Evolutionary conservation across 2,797 vertebrate species (phyloP).

Genomic region (Muscicapa comitata): DNA sequence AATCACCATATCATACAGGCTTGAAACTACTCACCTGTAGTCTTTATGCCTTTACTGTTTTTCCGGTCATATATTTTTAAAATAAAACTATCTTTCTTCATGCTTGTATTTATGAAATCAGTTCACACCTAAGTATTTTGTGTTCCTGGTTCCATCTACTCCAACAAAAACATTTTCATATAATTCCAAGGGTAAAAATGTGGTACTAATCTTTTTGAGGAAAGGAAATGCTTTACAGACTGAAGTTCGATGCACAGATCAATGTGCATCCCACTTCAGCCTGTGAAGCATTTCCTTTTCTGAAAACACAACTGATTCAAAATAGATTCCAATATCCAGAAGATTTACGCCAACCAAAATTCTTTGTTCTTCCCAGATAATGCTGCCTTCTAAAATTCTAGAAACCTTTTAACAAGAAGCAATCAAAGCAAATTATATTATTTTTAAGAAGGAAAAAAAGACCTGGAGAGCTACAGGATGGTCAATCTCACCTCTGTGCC

Average conservation of each 20-base stretch:
- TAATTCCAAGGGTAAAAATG: neutral
- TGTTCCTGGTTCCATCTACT: neutral
- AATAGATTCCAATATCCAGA: neutral
- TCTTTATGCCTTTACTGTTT: neutral
- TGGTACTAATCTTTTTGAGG: neutral
- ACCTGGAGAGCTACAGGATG: accelerated
- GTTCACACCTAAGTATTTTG: neutral
- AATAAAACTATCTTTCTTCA: neutral
- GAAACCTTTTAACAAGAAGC: neutral
- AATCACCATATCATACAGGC: neutral
- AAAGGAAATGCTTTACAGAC: neutral
- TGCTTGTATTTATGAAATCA: neutral
- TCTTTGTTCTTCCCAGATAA: neutral
- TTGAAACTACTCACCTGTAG: neutral
- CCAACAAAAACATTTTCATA: neutral
- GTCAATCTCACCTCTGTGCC: neutral
- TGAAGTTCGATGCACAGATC: neutral
- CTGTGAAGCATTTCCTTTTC: neutral
- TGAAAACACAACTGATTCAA: neutral
- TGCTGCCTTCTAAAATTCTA: neutral
- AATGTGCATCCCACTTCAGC: neutral
- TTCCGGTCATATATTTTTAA: neutral
- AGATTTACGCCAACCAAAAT: neutral
- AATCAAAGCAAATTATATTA: neutral
- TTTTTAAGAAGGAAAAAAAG: neutral